Percentiles rank a stretch among this genome's conserved stretches.
phyloP scores from a whole-genome alignment of 1,140 invertebrate species.

The Zaprionus ornatus region DNA sequence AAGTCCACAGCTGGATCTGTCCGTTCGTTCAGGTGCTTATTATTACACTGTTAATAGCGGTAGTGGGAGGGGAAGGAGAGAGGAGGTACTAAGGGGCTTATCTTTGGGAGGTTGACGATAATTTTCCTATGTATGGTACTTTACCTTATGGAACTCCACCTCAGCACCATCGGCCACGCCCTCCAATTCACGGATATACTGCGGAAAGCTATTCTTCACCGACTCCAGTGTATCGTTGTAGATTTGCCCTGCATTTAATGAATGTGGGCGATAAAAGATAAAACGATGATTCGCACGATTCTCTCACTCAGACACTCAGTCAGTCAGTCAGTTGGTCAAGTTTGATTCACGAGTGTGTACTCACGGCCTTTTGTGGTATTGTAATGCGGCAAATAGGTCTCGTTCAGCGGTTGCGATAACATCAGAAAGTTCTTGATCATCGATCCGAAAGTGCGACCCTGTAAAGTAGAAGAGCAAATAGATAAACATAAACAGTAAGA shows the following conservation, averaged over 20 bases:
- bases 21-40: slow-evolving; percentile 38
- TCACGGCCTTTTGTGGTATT: slow-evolving; percentile 87
- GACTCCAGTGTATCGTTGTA: slow-evolving; percentile 90
- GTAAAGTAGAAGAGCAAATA: slow-evolving; percentile 59
- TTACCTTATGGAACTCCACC: slow-evolving; percentile 92
- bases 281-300: slow-evolving; percentile 29
- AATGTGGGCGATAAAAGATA: background rate
- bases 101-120: background rate
- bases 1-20: slow-evolving; percentile 32
- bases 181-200: slow-evolving; percentile 92
- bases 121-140: background rate
- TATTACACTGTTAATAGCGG: slow-evolving; percentile 2
- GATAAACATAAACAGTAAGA: slow-evolving; percentile 16
- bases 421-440: slow-evolving; percentile 90
- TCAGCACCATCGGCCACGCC: slow-evolving; percentile 92
- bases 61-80: too few relatives aligned
- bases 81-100: background rate
- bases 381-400: slow-evolving; percentile 89
- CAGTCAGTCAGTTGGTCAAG: slow-evolving; percentile 4
- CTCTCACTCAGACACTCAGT: background rate
- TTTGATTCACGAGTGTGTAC: slow-evolving; percentile 33
- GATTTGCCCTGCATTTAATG: slow-evolving; percentile 80
- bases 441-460: slow-evolving; percentile 91
- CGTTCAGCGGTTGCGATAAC: slow-evolving; percentile 87
- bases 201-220: slow-evolving; percentile 89